Evolutionary conservation across 2,797 vertebrate genomes (phyloP).

Genomic region (Amazonetta brasiliensis): DNA sequence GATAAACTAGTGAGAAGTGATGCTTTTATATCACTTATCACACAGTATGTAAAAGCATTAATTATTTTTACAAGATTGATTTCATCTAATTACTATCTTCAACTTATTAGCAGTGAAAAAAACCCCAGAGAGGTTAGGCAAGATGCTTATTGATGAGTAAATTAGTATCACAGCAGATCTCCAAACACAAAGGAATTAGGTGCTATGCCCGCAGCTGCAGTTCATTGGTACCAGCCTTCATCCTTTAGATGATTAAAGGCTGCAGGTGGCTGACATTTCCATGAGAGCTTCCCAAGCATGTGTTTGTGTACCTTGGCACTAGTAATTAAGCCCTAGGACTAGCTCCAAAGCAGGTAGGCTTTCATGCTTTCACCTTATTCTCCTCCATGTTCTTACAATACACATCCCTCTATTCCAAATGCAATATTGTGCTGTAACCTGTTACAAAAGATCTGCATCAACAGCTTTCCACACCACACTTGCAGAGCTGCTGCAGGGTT

Average conservation of each 20-base stretch:
- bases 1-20: not conserved
- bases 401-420: rapidly evolving
- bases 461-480: not conserved
- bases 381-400: not conserved
- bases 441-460: not conserved
- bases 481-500: not conserved
- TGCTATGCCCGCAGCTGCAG: not conserved
- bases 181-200: not conserved
- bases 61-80: not conserved
- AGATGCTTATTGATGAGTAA: not conserved
- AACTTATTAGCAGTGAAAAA: not conserved
- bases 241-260: not conserved
- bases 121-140: not conserved
- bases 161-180: not conserved
- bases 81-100: not conserved
- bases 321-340: not conserved
- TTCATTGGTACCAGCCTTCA: not conserved
- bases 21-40: not conserved
- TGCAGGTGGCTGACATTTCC: not conserved
- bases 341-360: not conserved
- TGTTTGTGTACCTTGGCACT: not conserved
- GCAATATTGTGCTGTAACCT: not conserved
- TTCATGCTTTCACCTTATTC: not conserved
- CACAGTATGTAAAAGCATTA: not conserved
- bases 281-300: not conserved